These are phyloP conservation scores for Ophion ellenae DNA, from an alignment of 2,888 invertebrate species.

Conservation along the genomic window DNA sequence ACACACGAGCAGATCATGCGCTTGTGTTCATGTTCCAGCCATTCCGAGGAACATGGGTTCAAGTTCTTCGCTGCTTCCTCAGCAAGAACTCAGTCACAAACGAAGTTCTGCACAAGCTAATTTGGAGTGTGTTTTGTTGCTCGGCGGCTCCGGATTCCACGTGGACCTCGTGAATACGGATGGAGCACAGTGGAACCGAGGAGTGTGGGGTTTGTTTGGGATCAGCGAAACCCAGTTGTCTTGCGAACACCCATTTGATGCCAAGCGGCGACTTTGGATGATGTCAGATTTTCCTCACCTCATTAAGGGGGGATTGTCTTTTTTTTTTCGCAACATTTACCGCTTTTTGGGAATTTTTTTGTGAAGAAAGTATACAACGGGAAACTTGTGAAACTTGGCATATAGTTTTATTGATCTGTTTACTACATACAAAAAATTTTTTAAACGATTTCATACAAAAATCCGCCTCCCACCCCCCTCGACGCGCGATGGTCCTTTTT, in stretches of 20 bases:
- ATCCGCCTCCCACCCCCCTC: too few relatives aligned
- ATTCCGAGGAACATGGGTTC: slow-evolving; percentile 70
- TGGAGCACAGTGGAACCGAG: slow-evolving; percentile 5
- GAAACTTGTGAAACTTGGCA: too few relatives aligned
- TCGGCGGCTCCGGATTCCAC: slow-evolving; percentile 5
- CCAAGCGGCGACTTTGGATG: neutral
- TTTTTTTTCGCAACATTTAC: too few relatives aligned
- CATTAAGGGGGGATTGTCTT: too few relatives aligned
- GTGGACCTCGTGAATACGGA: neutral
- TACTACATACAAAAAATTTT: too few relatives aligned
- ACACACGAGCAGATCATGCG: slow-evolving; percentile 71
- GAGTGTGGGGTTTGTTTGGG: slow-evolving; percentile 4
- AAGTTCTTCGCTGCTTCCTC: slow-evolving; percentile 62
- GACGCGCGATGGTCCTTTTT: too few relatives aligned
- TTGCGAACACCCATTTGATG: slow-evolving; percentile 1
- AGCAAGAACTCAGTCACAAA: slow-evolving; percentile 54
- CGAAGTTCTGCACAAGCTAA: neutral
- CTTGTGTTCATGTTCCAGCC: slow-evolving; percentile 73
- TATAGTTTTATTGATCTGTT: too few relatives aligned
- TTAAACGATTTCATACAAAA: too few relatives aligned
- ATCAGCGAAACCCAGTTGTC: neutral
- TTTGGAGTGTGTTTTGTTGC: neutral
- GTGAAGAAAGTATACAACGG: too few relatives aligned
- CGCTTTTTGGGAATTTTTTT: too few relatives aligned
- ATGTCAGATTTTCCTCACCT: slow-evolving; percentile 1